phyloP scores from a whole-genome alignment of 2,888 invertebrate genomes.

The Drosophila diplacantha region DNA sequence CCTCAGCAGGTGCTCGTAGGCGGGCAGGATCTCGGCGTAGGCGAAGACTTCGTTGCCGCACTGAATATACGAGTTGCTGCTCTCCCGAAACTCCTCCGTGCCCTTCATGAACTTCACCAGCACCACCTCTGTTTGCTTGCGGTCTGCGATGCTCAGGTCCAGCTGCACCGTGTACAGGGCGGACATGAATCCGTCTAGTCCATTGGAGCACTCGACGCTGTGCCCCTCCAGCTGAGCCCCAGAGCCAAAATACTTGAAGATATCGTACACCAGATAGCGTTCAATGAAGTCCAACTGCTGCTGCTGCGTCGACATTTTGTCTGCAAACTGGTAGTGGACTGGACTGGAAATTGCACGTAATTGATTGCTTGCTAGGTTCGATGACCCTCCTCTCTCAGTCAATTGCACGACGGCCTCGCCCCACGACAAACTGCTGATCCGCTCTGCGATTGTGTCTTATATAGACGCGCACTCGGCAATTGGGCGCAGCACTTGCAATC shows the following conservation, averaged over 20 bases:
- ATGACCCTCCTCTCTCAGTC: not conserved
- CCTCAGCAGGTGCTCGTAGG: slow-evolving; percentile 65
- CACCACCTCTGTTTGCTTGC: slow-evolving; percentile 50
- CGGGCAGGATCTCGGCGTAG: slow-evolving; percentile 72
- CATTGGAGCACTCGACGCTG: slow-evolving; percentile 61
- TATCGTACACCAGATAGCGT: slow-evolving; percentile 65
- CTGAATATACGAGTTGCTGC: slow-evolving; percentile 72
- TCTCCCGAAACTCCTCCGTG: slow-evolving; percentile 66
- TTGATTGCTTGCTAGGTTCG: not conserved
- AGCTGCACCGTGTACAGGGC: slow-evolving; percentile 67
- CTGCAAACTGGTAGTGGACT: not conserved
- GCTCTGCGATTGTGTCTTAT: not conserved
- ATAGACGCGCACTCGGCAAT: not conserved
- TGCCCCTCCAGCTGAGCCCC: slow-evolving; percentile 52
- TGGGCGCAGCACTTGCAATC: not conserved
- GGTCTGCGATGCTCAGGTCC: slow-evolving; percentile 47
- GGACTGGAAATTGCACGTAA: not conserved
- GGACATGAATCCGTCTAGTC: slow-evolving; percentile 77
- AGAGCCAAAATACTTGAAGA: slow-evolving; percentile 60
- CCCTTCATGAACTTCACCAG: slow-evolving; percentile 77
- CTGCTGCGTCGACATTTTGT: slow-evolving; percentile 28
- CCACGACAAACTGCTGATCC: slow-evolving; percentile 1
- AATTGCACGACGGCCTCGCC: not conserved
- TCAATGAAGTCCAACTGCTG: slow-evolving; percentile 67
- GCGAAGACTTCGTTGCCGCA: slow-evolving; percentile 75